A percentile compares a stretch with the other conserved stretches of the same genome.
Evolutionary conservation across 2,797 vertebrate genomes (phyloP).

Genomic region (Helostoma temminkii): DNA sequence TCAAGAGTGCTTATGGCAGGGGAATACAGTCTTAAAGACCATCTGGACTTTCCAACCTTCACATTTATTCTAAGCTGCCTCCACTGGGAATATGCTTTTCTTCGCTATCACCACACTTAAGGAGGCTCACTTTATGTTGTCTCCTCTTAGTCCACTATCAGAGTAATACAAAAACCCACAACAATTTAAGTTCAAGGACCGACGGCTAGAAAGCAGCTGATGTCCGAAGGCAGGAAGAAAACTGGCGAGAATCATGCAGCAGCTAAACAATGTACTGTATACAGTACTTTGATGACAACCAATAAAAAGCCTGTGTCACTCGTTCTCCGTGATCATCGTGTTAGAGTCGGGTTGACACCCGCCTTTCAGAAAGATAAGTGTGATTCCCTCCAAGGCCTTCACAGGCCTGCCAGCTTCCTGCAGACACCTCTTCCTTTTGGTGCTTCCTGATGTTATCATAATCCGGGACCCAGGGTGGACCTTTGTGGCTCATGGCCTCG

Average conservation of each 20-base stretch:
- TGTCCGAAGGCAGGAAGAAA: background rate
- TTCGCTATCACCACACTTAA: slow-evolving; percentile 29
- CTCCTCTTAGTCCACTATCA: slow-evolving; percentile 32
- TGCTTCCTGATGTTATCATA: slow-evolving; percentile 95
- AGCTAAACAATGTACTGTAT: slow-evolving; percentile 3
- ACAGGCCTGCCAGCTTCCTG: slow-evolving; percentile 86
- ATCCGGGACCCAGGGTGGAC: slow-evolving; percentile 85
- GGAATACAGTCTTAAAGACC: slow-evolving; percentile 92
- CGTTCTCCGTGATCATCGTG: slow-evolving; percentile 44
- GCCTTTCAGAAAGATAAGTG: slow-evolving; percentile 77
- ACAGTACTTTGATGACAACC: slow-evolving; percentile 44
- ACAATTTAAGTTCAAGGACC: slow-evolving; percentile 2
- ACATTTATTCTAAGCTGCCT: slow-evolving; percentile 91
- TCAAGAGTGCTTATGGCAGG: slow-evolving; percentile 92
- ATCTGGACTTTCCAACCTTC: slow-evolving; percentile 96
- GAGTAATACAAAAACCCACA: slow-evolving; percentile 1
- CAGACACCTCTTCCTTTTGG: slow-evolving; percentile 83
- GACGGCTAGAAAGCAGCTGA: background rate
- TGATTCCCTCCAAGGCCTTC: slow-evolving; percentile 76
- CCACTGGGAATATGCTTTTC: slow-evolving; percentile 79
- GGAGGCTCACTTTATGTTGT: slow-evolving; percentile 42
- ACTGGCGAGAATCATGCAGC: background rate
- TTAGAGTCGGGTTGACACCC: slow-evolving; percentile 61
- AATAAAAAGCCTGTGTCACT: slow-evolving; percentile 48
- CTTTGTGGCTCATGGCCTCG: slow-evolving; percentile 94